These are phyloP conservation scores for Gallinago jamesoni DNA, from an alignment of 2,113 vertebrate species.

Conservation along the genomic window DNA sequence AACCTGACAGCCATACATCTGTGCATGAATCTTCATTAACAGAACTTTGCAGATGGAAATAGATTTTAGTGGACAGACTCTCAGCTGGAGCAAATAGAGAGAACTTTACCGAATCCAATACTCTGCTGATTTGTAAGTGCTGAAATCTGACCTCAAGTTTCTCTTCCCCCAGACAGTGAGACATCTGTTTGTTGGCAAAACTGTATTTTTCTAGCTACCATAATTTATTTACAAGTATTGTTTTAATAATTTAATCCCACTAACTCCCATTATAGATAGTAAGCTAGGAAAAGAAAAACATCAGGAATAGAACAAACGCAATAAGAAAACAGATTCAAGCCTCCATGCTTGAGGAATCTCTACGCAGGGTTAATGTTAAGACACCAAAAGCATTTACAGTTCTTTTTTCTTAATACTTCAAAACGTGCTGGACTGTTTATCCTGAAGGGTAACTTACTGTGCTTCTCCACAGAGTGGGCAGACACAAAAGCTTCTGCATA, in stretches of 20 bases:
- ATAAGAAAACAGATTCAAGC: background rate
- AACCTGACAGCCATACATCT: constrained; percentile 68
- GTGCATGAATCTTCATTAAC: constrained; percentile 44
- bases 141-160: background rate
- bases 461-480: background rate
- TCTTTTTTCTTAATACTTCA: background rate
- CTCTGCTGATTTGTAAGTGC: background rate
- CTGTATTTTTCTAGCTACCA: background rate
- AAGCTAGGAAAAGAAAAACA: background rate
- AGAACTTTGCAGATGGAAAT: constrained; percentile 41
- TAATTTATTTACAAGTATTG: background rate
- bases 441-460: background rate
- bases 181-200: background rate
- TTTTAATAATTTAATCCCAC: background rate
- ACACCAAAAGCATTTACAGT: background rate
- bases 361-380: background rate
- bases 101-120: background rate
- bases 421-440: background rate
- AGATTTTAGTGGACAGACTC: constrained; percentile 46
- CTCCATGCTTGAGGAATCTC: background rate
- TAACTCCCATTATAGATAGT: background rate
- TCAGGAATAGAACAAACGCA: background rate
- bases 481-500: background rate
- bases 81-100: constrained; percentile 5
- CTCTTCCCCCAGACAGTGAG: background rate